Evolutionary conservation across 1,140 invertebrate genomes (phyloP), one percentile per base, ranked within the genome.

Genomic region (Camponotus floridanus): DNA sequence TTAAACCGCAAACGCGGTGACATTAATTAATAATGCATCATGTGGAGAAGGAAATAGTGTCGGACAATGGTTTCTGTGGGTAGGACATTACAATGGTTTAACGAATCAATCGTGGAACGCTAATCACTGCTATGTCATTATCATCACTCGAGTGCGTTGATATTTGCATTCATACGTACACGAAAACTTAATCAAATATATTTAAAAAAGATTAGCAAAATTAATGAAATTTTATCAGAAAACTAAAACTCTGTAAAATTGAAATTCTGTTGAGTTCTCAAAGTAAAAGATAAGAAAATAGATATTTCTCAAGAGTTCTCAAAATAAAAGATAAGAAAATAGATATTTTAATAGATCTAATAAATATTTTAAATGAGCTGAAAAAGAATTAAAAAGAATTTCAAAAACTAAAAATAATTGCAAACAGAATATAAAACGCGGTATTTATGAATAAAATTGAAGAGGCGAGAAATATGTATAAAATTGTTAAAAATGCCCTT

Each of bases 71-170:
- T 61, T 81, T 81, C 65, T 73, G 55, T 55, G 79, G 79, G 21
- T 81, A 45, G 36, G 18, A n/a, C 55, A 59, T 81, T 71, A 70
- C 65, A 81, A 81, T 70, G 36, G 36, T 59, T 31, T 36, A 45
- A 26, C 39, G 79, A 71, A 81, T 81, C 78, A 71, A 81, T 81
- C 36, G 67, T 18, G 36, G 31, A 11, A 13, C 26, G 11, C 18
- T 59, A 71, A 71, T 81, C 67, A 18, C 18, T 18, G 21, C n/a
- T 51, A 18, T n/a, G 48, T 8, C 31, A 33, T 73, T 33, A 73
- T 71, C 26, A 73, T 59, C 31, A 26, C 8, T 59, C 11, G 31
- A 42, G 45, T 31, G 2, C 13, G 0, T 1, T 13, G 26, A 73
- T 73, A 36, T 61, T 39, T 70, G 68, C 48, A 18, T 31, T 18